Percentiles rank a stretch among this genome's conserved stretches.
Evolutionary conservation across 2,888 invertebrate genomes (phyloP).

Genomic region (Idaea dimidiata): DNA sequence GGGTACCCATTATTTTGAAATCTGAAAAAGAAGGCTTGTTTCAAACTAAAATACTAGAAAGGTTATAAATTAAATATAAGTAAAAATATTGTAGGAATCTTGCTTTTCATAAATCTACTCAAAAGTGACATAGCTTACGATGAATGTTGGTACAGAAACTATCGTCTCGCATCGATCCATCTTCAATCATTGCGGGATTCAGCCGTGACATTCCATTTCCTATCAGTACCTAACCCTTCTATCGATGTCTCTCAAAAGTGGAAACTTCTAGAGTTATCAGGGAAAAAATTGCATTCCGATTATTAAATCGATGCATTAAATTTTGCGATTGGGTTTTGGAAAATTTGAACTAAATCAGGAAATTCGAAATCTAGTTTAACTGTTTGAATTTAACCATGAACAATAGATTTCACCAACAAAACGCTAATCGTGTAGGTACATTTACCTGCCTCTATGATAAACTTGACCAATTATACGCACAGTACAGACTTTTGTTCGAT

Average conservation of each 20-base stretch:
- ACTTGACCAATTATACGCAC: not conserved
- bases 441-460: not conserved
- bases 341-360: too few species aligned
- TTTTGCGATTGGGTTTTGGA: not conserved
- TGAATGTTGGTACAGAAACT: not conserved
- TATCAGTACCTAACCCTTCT: slow-evolving; percentile 14
- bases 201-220: slow-evolving; percentile 55
- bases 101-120: too few species aligned
- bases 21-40: not conserved
- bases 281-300: not conserved
- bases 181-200: slow-evolving; percentile 59
- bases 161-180: slow-evolving; percentile 27
- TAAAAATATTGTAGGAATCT: too few species aligned
- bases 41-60: not conserved
- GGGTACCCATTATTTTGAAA: not conserved
- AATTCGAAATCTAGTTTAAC: not conserved
- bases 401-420: not conserved
- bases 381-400: not conserved
- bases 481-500: too few species aligned
- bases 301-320: not conserved
- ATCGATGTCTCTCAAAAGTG: slow-evolving; percentile 16
- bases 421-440: not conserved
- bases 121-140: not conserved
- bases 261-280: not conserved
- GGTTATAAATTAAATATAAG: not conserved